phyloP scores from a whole-genome alignment of 2,113 vertebrate genomes.

The Bufo gargarizans region DNA sequence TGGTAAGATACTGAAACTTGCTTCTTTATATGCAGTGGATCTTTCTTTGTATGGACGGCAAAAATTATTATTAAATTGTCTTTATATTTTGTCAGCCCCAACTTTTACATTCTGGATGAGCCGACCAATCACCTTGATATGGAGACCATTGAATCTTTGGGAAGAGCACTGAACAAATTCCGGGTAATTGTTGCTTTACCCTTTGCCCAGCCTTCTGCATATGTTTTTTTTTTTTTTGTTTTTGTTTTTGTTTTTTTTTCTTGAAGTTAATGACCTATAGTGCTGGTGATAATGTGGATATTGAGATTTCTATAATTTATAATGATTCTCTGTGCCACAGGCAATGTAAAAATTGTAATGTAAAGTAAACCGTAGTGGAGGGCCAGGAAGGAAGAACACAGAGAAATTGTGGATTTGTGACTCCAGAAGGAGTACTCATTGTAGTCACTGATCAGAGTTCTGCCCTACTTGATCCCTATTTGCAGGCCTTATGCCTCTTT shows the following conservation, averaged over 20 bases:
- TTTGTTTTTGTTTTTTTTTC: background rate
- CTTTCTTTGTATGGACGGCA: background rate
- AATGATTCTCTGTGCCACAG: no score
- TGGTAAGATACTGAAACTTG: constrained; percentile 74
- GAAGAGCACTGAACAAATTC: constrained; percentile 88
- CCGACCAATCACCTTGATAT: constrained; percentile 98
- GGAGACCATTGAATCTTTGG: constrained; percentile 96
- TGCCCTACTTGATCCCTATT: no score
- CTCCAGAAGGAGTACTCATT: background rate
- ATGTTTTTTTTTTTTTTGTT: background rate
- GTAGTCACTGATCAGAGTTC: background rate
- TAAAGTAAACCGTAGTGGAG: no score
- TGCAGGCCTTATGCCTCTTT: no score
- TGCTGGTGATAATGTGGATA: no score
- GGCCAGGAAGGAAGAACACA: no score
- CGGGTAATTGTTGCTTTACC: constrained; percentile 69
- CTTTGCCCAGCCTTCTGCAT: background rate
- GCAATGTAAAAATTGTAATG: no score
- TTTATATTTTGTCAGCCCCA: constrained; percentile 79
- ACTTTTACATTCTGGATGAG: constrained; percentile 97
- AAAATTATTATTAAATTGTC: background rate
- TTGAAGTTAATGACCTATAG: no score
- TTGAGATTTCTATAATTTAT: no score
- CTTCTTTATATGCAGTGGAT: background rate
- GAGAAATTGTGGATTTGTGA: no score